These are phyloP conservation scores for Xiphophorus couchianus DNA, from an alignment of 2,113 vertebrate species.

Conservation along the genomic window DNA sequence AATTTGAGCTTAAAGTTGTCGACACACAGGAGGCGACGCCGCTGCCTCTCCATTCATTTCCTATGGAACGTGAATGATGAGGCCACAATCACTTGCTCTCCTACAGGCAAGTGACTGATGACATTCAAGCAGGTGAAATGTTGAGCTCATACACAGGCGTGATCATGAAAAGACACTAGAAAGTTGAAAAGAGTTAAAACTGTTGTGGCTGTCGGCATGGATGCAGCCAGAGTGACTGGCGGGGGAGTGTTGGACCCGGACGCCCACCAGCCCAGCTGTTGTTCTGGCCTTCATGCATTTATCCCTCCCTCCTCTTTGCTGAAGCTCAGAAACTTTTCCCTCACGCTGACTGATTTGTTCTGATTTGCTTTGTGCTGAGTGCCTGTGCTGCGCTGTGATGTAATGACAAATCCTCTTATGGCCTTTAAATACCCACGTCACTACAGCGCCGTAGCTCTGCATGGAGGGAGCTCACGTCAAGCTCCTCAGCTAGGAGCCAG, in stretches of 20 bases:
- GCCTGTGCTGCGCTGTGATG: conserved; percentile 64
- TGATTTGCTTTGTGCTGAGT: conserved; percentile 12
- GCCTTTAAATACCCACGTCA: conserved; percentile 80
- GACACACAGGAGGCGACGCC: too few species aligned
- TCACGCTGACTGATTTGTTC: not conserved
- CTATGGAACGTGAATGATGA: too few species aligned
- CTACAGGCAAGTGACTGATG: too few species aligned
- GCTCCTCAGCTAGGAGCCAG: not conserved
- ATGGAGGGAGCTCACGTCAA: conserved; percentile 7
- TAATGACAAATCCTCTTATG: conserved; percentile 83
- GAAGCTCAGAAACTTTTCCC: conserved; percentile 12
- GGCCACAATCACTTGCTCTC: too few species aligned
- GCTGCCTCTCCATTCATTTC: too few species aligned
- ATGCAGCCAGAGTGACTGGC: conserved; percentile 6
- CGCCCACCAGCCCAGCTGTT: conserved; percentile 63
- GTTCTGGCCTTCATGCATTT: conserved; percentile 21
- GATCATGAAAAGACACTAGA: too few species aligned
- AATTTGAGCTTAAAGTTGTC: too few species aligned
- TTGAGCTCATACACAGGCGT: too few species aligned
- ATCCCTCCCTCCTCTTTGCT: conserved; percentile 20
- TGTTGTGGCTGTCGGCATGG: not conserved
- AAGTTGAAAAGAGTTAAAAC: too few species aligned
- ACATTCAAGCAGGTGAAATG: too few species aligned
- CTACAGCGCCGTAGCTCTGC: conserved; percentile 11
- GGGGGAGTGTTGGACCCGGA: conserved; percentile 26